phyloP scores from a whole-genome alignment of 1,140 invertebrate species.

The Lucilia cuprina region DNA sequence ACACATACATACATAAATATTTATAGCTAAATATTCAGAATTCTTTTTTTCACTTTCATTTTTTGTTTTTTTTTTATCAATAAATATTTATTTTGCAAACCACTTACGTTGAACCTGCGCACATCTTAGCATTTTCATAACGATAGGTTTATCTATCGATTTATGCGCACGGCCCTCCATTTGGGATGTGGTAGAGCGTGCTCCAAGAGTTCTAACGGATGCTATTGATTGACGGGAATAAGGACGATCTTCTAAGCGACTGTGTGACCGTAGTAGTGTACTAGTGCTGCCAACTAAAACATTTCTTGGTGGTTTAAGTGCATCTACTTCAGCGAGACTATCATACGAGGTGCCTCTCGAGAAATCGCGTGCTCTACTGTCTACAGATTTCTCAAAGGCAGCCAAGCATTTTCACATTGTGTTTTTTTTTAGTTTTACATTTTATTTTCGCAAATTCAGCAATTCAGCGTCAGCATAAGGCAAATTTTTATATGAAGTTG shows the following conservation, averaged over 20 bases:
- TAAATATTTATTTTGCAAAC: background rate
- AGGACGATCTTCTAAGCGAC: conserved; percentile 23
- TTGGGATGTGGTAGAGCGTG: conserved; percentile 46
- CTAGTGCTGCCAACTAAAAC: conserved; percentile 18
- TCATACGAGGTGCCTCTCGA: conserved; percentile 56
- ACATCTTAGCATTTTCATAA: conserved; percentile 77
- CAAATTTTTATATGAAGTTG: background rate
- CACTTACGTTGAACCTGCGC: conserved; percentile 81
- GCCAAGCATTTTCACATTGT: background rate
- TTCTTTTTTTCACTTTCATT: background rate
- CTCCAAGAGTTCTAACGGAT: conserved; percentile 40
- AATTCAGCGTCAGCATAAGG: background rate
- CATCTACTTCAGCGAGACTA: conserved; percentile 44
- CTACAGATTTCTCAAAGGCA: conserved; percentile 36
- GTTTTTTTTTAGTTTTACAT: background rate
- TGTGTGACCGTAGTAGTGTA: conserved; percentile 22
- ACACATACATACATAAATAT: background rate
- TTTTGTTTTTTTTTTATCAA: background rate
- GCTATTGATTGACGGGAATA: conserved; percentile 28
- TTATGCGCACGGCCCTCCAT: conserved; percentile 45
- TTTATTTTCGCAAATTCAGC: conserved; percentile 3
- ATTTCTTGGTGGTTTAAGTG: conserved; percentile 29
- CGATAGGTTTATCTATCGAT: conserved; percentile 66
- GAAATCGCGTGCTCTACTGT: conserved; percentile 48
- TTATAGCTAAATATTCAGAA: background rate